Conservation (phyloP, 2,888 invertebrate species). For the Calephelis perditalis region DNA sequence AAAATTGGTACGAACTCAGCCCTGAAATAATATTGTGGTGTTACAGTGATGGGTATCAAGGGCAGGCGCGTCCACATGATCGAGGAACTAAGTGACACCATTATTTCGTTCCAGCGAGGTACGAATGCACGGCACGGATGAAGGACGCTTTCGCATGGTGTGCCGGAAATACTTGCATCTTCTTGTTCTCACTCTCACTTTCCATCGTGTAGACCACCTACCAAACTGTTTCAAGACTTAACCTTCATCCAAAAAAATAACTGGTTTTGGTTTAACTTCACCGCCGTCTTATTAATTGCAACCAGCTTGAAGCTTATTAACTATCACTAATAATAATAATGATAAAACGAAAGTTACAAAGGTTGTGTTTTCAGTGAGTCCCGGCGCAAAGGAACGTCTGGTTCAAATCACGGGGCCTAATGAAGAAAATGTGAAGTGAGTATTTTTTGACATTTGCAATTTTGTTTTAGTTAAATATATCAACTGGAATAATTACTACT, state of each 20-base stretch:
- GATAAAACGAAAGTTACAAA: neutral
- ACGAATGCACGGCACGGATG: constrained; percentile 74
- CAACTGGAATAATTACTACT: too few species aligned
- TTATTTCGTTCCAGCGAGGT: constrained; percentile 99
- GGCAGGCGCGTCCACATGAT: constrained; percentile 98
- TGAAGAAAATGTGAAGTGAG: constrained; percentile 95
- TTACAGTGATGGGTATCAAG: constrained; percentile 98
- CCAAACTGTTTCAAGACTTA: constrained; percentile 6
- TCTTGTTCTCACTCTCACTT: constrained; percentile 15
- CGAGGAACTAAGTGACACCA: constrained; percentile 98
- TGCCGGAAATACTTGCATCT: constrained; percentile 47
- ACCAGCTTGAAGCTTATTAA: constrained; percentile 48
- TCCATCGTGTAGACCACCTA: constrained; percentile 9
- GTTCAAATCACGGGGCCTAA: constrained; percentile 97
- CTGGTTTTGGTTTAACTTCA: constrained; percentile 7
- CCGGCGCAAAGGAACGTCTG: constrained; percentile 95
- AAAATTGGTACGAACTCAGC: constrained; percentile 7
- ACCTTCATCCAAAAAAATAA: constrained; percentile 13
- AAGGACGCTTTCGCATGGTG: constrained; percentile 61
- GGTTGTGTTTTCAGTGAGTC: constrained; percentile 85
- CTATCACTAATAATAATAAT: neutral
- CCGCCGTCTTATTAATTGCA: constrained; percentile 34
- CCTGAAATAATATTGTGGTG: constrained; percentile 58
- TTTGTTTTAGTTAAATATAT: too few species aligned
- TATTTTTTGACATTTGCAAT: constrained; percentile 28